phyloP scores from a whole-genome alignment of 64 coral and sea anemone genomes.

The Actinia tenebrosa region DNA sequence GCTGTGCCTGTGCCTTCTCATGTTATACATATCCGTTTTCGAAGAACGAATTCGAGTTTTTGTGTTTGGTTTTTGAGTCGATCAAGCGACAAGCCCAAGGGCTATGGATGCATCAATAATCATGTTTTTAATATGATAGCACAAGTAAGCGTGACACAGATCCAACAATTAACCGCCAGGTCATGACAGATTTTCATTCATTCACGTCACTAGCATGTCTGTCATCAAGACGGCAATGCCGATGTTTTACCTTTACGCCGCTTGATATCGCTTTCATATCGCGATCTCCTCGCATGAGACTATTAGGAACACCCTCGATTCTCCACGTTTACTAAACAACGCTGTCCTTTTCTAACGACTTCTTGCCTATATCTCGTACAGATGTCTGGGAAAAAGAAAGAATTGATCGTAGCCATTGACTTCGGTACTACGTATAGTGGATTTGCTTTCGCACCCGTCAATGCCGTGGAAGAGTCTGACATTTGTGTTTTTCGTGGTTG shows the following conservation, averaged over 20 bases:
- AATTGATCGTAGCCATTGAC: constrained; percentile 37
- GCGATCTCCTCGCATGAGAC: neutral
- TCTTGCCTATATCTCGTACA: neutral
- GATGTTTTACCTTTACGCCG: neutral
- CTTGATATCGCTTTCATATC: constrained; percentile 7
- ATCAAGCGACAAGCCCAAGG: neutral
- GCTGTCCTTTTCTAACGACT: neutral
- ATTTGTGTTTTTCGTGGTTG: constrained; percentile 60
- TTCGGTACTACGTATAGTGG: constrained; percentile 56
- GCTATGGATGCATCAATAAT: neutral
- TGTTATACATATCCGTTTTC: no score
- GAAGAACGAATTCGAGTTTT: no score
- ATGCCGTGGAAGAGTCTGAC: constrained; percentile 30
- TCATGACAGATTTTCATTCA: neutral
- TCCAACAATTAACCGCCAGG: neutral
- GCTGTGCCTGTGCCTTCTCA: no score
- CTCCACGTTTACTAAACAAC: neutral
- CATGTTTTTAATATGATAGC: neutral
- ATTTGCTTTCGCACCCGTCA: constrained; percentile 47
- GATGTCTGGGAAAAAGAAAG: constrained; percentile 14
- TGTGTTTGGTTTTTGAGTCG: no score
- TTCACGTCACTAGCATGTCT: constrained; percentile 3
- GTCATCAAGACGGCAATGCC: neutral
- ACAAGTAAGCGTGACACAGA: neutral
- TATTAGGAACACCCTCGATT: neutral